phyloP scores from a whole-genome alignment of 2,888 invertebrate species.

The Melieria omissa region DNA sequence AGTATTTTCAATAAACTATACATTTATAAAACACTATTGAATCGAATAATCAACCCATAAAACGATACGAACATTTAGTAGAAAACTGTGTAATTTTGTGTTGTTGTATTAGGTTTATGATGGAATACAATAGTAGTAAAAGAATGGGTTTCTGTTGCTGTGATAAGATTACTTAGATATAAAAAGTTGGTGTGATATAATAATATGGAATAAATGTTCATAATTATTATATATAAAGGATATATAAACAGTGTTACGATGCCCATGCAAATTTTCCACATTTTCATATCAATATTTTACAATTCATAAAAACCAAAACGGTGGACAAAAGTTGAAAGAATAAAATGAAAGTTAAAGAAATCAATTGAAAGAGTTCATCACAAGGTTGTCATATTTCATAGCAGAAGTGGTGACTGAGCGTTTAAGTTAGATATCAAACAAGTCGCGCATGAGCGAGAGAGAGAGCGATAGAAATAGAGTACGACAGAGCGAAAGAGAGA shows the following conservation, averaged over 20 bases:
- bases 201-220: too few species aligned
- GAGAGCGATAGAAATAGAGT: conserved; percentile 30
- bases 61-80: too few species aligned
- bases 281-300: conserved; percentile 53
- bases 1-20: too few species aligned
- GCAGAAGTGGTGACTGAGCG: background rate
- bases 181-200: too few species aligned
- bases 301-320: conserved; percentile 45
- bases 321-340: conserved; percentile 19
- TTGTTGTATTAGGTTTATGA: too few species aligned
- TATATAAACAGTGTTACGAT: conserved; percentile 58
- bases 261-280: conserved; percentile 66
- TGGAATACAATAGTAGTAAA: too few species aligned
- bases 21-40: too few species aligned
- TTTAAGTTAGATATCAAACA: background rate
- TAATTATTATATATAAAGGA: too few species aligned
- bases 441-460: conserved; percentile 7
- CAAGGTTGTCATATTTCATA: conserved; percentile 12
- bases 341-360: conserved; percentile 7
- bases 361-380: conserved; percentile 2
- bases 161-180: too few species aligned
- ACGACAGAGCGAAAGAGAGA: conserved; percentile 24
- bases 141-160: too few species aligned
- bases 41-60: too few species aligned
- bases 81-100: too few species aligned